Base-by-base conservation (phyloP, 1,140 invertebrate genomes). In the Notospermus geniculatus region DNA sequence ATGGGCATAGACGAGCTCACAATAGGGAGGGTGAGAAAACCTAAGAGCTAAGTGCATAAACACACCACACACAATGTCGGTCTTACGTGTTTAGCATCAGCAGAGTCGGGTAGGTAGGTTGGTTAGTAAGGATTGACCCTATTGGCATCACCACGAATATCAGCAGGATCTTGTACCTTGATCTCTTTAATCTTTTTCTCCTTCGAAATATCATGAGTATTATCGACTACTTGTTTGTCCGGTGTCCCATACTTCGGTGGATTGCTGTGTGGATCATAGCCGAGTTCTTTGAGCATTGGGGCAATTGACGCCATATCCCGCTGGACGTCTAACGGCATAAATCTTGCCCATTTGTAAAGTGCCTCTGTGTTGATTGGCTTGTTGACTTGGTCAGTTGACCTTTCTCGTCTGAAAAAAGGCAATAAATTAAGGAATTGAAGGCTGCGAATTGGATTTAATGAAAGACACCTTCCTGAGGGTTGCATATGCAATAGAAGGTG, bases 361-460 rank as follows among this genome's bases (percentile, higher is more conserved):
- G 95, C 95, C 82, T 98, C 94, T 65, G 94, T 82, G 84, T 98
- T 97, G 19, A 98, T 89, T 2, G 95, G 94, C 78, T 97, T 97
- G 75, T 97, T 93, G 57, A 98, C 94, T 86, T 98, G 95, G 84
- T 98, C 95, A 62, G 93, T 95, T n/a, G 94, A 97, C 58, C 95
- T 86, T 82, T 98, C 95, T 69, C 95, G 91, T 82, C 93, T 96
- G 83, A 53, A 84, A 84, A 71, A 54, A 52, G 36, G 15, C 63
- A 23, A 11, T 23, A 30, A 9, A 29, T 45, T 58, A 62, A 27
- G 2, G 28, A 13, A 19, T 60, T 27, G 60, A 7, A 41, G 32
- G 23, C 19, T 19, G 7, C n/a, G 13, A 19, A 61, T 9, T 4
- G 46, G 60, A 25, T 39, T 19, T 25, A 25, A 22, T 19, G 5